Evolutionary conservation across 2,797 vertebrate species (phyloP), one percentile per base, ranked within the genome.

Genomic region (Mus minutoides): DNA sequence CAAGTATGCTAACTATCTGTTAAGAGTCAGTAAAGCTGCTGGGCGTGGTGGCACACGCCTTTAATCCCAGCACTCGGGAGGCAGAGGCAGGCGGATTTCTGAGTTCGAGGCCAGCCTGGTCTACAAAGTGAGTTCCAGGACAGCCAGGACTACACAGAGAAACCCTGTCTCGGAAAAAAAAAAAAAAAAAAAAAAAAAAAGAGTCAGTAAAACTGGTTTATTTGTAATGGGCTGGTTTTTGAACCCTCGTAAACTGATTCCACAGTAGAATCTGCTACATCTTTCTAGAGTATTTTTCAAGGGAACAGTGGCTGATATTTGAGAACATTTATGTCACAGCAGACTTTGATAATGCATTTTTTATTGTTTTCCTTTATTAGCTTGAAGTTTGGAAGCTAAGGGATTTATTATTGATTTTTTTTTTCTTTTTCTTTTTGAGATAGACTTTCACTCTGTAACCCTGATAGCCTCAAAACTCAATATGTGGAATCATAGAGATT

Each of bases 231-330:
- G 56, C 34, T 58, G 26, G 26, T 78, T 40, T 76, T 54, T 89
- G 46, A 96, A 78, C 34, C 43, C 75, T 95, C 77, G 80, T 49
- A 86, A 75, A 79, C 56, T 71, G 19, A 58, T 56, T 56, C 88
- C 26, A 31, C 60, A 78, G 24, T 56, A 62, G 29, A 64, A 13
- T 92, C 62, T 56, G 29, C 31, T 31, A 49, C 64, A 16, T 58
- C 85, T 94, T 92, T 95, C 37, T 82, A 64, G 62, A 86, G n/a
- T 71, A 60, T 6, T 91, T 92, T 91, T 90, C 16, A 75, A 56
- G 13, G 79, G 67, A 43, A 84, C 73, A 69, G 77, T 62, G 31
- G 40, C n/a, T 82, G n/a, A 69, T 46, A n/a, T 85, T 79, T 54
- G 34, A 89, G 60, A 60, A 75, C n/a, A 46, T 92, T 37, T 75